phyloP scores from a whole-genome alignment of 2,888 invertebrate genomes.

The Embidobia sp. region DNA sequence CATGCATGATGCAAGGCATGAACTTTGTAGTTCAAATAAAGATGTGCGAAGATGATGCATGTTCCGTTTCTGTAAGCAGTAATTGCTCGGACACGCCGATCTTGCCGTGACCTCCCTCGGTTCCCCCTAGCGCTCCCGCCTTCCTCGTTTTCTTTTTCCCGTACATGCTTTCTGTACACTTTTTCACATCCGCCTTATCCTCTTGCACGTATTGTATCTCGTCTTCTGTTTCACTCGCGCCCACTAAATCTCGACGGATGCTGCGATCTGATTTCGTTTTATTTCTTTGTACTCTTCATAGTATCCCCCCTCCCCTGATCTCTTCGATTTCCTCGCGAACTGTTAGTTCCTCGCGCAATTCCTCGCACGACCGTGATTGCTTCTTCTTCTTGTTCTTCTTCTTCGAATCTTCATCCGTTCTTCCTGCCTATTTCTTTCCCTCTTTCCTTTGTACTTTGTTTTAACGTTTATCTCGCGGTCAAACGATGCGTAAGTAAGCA shows the following conservation, averaged over 20 bases:
- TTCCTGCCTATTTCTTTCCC: background rate
- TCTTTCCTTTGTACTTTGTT: too few relatives aligned
- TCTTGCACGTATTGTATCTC: constrained; percentile 18
- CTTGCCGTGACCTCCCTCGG: constrained; percentile 58
- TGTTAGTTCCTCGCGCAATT: constrained; percentile 35
- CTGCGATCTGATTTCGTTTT: constrained; percentile 75
- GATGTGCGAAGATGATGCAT: constrained; percentile 71
- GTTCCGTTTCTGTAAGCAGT: constrained; percentile 69
- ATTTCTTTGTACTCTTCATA: constrained; percentile 70
- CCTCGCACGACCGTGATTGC: constrained; percentile 62
- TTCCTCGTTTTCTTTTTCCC: constrained; percentile 54
- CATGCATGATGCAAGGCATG: constrained; percentile 65
- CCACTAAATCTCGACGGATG: constrained; percentile 67
- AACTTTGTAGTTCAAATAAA: constrained; percentile 67
- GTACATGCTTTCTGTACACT: constrained; percentile 57
- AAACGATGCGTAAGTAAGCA: constrained; percentile 40
- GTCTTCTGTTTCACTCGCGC: constrained; percentile 61
- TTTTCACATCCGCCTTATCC: constrained; percentile 43
- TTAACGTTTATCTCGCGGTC: constrained; percentile 41
- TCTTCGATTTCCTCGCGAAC: constrained; percentile 50
- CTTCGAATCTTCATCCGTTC: constrained; percentile 1
- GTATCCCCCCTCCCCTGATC: constrained; percentile 38
- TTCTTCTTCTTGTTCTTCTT: constrained; percentile 56
- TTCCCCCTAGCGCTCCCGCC: constrained; percentile 20
- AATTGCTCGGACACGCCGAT: constrained; percentile 71